Evolutionary conservation across 1,140 invertebrate genomes (phyloP), one percentile per base, ranked within the genome.

Genomic region (Cyrtorhinus lividipennis): DNA sequence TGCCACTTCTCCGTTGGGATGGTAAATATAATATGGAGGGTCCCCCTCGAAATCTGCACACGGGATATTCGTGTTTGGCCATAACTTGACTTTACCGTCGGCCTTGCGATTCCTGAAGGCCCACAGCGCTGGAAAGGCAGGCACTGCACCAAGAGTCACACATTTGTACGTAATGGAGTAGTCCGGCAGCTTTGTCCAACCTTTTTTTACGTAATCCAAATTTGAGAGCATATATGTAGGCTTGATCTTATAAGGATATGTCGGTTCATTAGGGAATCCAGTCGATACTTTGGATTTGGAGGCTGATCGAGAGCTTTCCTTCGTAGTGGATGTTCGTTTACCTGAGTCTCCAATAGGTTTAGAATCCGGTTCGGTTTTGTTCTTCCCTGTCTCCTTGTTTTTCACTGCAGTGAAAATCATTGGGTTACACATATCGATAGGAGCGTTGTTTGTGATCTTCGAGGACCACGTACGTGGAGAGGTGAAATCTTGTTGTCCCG

Each of bases 1-100:
- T 2, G 58, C 58, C n/a, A 59, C 26, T 59, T 59, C 58, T 1
- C 58, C 58, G 23, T 59, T 59, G 12, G 58, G 58, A 23, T 59
- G 38, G n/a, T 30, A 59, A 59, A 59, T 30, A n/a, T 59, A 59
- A 59, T 26, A 59, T 1, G 24, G 24, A 13, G 8, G 2, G 2
- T 30, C 26, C n/a, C 24, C 58, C 24, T 59, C 10, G n/a, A 59
- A 59, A 18, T 27, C 18, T 1, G 24, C 23, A n/a, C 24, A 24
- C 3, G 18, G 10, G 12, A 18, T 15, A 26, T 26, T 30, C n/a
- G 24, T 59, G n/a, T n/a, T 26, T 18, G 24, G 27, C n/a, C 38
- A 59, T 2, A n/a, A 30, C 1, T 26, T 23, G 3, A 27, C 18
- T 30, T n/a, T 59, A 1, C 58, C 58, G 18, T 30, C n/a, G 10